These are phyloP conservation scores for Ashinkailepas kermadecensis DNA, from an alignment of 2,888 invertebrate genomes.

Conservation along the genomic window DNA sequence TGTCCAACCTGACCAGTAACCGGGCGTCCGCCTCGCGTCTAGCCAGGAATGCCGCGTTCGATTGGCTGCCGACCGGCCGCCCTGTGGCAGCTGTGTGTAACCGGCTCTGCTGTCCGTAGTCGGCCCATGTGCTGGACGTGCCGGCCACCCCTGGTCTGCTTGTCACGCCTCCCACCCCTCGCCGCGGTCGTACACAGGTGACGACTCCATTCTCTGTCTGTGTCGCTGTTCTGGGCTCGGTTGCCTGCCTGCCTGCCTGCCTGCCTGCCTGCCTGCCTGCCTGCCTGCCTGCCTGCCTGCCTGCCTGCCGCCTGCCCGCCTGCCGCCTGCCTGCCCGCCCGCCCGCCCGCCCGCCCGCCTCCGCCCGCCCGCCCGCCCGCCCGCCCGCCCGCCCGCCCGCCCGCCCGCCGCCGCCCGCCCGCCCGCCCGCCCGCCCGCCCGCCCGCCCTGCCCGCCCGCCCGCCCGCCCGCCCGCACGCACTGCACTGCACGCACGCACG, in stretches of 20 bases:
- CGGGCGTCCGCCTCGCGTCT: too few species aligned
- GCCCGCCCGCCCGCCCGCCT: too few species aligned
- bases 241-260: neutral
- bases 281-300: neutral
- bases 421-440: neutral
- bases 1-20: too few species aligned
- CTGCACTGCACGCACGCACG: too few species aligned
- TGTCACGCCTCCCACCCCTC: constrained; percentile 13
- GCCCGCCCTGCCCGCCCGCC: too few species aligned
- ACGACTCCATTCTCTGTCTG: neutral
- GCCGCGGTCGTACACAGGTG: neutral
- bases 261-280: neutral
- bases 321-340: too few species aligned
- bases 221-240: neutral
- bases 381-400: neutral
- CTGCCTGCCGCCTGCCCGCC: neutral
- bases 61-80: neutral
- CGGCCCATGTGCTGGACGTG: neutral
- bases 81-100: neutral
- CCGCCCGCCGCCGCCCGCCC: neutral
- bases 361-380: neutral
- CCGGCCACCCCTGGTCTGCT: neutral
- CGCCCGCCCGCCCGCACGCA: neutral
- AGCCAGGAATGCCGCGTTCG: too few species aligned
- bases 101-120: neutral